A percentile compares a stretch with the other conserved stretches of the same genome.
Evolutionary conservation across 2,888 invertebrate genomes (phyloP).

Genomic region (Eupithecia exiguata): DNA sequence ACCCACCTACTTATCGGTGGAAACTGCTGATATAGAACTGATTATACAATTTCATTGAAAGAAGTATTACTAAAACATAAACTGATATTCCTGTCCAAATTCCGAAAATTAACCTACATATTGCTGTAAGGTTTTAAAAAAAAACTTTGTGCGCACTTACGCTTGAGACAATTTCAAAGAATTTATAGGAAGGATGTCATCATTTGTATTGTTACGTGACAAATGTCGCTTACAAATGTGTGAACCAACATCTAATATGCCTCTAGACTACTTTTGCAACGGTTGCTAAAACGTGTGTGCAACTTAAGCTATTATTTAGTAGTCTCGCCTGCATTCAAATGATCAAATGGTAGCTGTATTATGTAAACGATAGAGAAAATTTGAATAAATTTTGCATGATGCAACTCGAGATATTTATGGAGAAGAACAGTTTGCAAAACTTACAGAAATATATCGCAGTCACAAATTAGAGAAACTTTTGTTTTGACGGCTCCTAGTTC

Average conservation of each 20-base stretch:
- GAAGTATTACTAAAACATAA: background rate
- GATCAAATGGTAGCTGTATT: slow-evolving; percentile 23
- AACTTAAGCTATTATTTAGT: slow-evolving; percentile 31
- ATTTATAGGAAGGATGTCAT: slow-evolving; percentile 20
- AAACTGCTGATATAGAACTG: background rate
- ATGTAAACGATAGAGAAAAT: slow-evolving; percentile 16
- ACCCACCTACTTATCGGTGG: background rate
- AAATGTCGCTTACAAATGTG: slow-evolving; percentile 22
- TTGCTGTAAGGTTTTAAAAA: background rate
- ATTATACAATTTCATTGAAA: background rate
- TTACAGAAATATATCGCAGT: background rate
- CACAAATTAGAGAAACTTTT: background rate
- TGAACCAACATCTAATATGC: slow-evolving; percentile 28
- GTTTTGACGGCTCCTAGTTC: background rate
- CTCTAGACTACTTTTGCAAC: slow-evolving; percentile 36
- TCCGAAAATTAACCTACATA: background rate
- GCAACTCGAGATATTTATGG: background rate
- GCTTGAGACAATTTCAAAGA: background rate
- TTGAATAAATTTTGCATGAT: background rate
- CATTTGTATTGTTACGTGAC: slow-evolving; percentile 34
- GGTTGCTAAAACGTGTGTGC: slow-evolving; percentile 29
- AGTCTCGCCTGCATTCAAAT: slow-evolving; percentile 20
- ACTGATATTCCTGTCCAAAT: background rate
- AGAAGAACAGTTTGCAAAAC: background rate
- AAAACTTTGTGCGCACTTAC: background rate